A percentile compares a stretch with the other conserved stretches of the same genome.
Evolutionary conservation across 2,113 vertebrate genomes (phyloP).

Genomic region (Eretmochelys imbricata): DNA sequence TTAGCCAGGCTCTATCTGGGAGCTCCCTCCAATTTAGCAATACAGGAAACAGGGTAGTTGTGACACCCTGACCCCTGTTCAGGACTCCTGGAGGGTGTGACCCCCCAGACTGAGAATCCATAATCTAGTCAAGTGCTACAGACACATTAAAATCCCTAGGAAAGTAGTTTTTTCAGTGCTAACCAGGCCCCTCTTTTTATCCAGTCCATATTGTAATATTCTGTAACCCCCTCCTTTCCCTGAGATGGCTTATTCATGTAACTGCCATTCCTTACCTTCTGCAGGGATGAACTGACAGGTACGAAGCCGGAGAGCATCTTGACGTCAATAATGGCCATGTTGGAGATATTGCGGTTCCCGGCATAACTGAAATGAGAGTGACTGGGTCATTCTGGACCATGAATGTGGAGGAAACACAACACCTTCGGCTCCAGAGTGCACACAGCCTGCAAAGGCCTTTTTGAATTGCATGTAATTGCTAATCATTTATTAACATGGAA

Average conservation of each 20-base stretch:
- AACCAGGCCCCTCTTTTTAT: background rate
- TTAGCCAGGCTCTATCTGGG: background rate
- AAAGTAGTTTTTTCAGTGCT: background rate
- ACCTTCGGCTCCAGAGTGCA: background rate
- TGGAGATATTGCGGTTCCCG: slow-evolving; percentile 56
- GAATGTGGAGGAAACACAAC: background rate
- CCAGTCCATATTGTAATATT: background rate
- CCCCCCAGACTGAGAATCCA: background rate
- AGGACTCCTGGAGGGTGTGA: background rate
- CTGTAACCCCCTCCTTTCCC: background rate
- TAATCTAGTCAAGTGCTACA: background rate
- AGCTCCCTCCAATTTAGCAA: background rate
- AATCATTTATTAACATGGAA: background rate
- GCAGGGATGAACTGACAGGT: slow-evolving; percentile 59
- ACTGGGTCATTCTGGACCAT: background rate
- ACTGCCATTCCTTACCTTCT: slow-evolving; percentile 61
- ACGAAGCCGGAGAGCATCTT: slow-evolving; percentile 75
- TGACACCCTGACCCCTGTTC: background rate
- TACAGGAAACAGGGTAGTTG: background rate
- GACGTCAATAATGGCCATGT: slow-evolving; percentile 73
- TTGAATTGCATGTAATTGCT: fast-evolving
- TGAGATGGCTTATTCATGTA: background rate
- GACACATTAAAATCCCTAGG: fast-evolving
- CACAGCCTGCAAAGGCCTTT: fast-evolving
- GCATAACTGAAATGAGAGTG: slow-evolving; percentile 65